These are phyloP conservation scores for Canis aureus DNA, from an alignment of 2,113 vertebrate species.

Conservation along the genomic window DNA sequence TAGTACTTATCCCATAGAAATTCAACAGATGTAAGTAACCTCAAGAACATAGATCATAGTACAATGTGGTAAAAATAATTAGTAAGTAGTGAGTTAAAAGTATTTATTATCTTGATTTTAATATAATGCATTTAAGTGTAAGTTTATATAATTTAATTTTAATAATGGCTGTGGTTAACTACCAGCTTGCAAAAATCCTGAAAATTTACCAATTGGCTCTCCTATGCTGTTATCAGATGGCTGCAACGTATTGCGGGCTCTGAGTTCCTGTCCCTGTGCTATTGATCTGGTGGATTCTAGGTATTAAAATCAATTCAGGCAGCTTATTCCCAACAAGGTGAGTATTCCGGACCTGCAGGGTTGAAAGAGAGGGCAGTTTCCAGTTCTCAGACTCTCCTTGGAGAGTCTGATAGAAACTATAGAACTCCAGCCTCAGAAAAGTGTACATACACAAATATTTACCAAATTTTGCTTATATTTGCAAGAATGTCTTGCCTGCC, in stretches of 20 bases:
- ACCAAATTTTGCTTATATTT: background rate
- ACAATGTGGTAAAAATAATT: background rate
- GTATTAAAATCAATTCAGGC: background rate
- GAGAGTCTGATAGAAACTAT: background rate
- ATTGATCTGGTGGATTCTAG: background rate
- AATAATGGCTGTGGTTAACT: background rate
- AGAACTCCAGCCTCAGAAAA: background rate
- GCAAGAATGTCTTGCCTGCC: background rate
- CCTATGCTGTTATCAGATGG: background rate
- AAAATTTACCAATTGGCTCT: background rate
- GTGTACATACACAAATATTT: background rate
- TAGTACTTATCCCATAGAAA: background rate
- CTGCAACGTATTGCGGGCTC: background rate
- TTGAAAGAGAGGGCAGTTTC: background rate
- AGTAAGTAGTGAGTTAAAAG: background rate
- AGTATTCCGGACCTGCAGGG: background rate
- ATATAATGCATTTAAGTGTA: background rate
- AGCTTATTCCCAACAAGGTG: background rate
- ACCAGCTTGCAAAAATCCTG: background rate
- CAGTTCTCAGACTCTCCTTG: background rate
- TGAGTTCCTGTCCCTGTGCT: background rate
- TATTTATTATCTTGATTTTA: background rate
- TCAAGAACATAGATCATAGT: background rate
- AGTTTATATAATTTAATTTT: conserved; percentile 1
- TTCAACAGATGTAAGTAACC: background rate